phyloP scores from a whole-genome alignment of 2,113 vertebrate genomes.

The Narcine bancroftii region DNA sequence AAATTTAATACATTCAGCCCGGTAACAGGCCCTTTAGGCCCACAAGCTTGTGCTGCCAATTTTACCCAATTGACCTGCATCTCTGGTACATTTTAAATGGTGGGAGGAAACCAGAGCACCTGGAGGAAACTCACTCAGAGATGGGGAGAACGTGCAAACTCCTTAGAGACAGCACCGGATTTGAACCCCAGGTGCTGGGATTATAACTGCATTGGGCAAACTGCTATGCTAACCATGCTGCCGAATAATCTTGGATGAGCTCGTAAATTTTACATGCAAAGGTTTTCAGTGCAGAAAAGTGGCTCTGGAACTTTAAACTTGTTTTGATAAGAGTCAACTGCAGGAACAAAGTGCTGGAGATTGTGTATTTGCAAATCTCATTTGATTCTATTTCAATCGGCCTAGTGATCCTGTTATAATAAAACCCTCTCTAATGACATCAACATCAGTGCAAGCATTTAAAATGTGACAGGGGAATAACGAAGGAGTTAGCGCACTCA shows the following conservation, averaged over 20 bases:
- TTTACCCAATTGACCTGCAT: too few species aligned
- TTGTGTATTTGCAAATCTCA: not conserved
- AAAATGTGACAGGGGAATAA: not conserved
- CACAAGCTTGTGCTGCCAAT: too few species aligned
- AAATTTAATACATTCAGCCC: too few species aligned
- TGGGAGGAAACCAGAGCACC: too few species aligned
- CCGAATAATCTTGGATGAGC: not conserved
- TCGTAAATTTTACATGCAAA: not conserved
- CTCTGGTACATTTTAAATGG: too few species aligned
- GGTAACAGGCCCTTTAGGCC: too few species aligned
- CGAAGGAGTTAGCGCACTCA: not conserved
- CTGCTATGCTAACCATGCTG: not conserved
- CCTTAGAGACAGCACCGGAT: too few species aligned
- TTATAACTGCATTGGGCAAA: not conserved
- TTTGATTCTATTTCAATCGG: slow-evolving; percentile 8
- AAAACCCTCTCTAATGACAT: slow-evolving; percentile 4
- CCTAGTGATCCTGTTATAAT: slow-evolving; percentile 26
- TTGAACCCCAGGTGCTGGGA: not conserved
- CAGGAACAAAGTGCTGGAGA: not conserved
- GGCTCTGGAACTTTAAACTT: not conserved
- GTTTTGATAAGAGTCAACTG: slow-evolving; percentile 1
- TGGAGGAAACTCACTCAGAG: too few species aligned
- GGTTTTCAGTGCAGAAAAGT: not conserved
- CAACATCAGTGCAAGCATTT: not conserved
- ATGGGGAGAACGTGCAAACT: too few species aligned